Conservation (phyloP, 2,888 invertebrate species). For the Anodontia alba region DNA sequence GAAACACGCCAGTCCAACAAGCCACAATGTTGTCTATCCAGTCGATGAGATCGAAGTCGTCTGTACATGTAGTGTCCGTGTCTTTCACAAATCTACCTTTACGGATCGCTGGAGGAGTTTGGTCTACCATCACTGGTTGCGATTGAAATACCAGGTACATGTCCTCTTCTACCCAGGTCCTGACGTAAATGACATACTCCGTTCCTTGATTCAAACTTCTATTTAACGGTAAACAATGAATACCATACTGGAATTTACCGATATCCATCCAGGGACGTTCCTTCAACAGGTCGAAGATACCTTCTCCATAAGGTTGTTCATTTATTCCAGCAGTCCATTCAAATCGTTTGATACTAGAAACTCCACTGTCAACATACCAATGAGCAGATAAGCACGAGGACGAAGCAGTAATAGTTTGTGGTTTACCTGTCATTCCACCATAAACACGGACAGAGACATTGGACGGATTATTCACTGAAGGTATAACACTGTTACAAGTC, state of each 20-base stretch:
- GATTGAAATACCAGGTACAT: conserved; percentile 44
- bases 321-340: conserved; percentile 63
- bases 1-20: conserved; percentile 65
- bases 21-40: conserved; percentile 49
- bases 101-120: conserved; percentile 55
- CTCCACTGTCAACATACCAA: conserved; percentile 24
- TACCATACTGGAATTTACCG: conserved; percentile 33
- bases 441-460: conserved; percentile 16
- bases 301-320: conserved; percentile 48
- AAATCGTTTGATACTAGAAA: conserved; percentile 34
- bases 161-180: conserved; percentile 53
- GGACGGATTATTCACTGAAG: not conserved
- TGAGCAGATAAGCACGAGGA: conserved; percentile 40
- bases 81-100: conserved; percentile 59
- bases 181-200: conserved; percentile 47
- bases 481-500: conserved; percentile 17
- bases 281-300: conserved; percentile 47
- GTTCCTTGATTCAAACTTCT: conserved; percentile 39
- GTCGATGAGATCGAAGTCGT: conserved; percentile 65
- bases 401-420: conserved; percentile 29
- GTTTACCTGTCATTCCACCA: not conserved
- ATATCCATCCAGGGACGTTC: conserved; percentile 61
- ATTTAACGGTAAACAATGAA: conserved; percentile 51
- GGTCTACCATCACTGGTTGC: conserved; percentile 54
- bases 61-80: conserved; percentile 40